phyloP scores from a whole-genome alignment of 2,888 invertebrate genomes.

The Cynaeus angustus region DNA sequence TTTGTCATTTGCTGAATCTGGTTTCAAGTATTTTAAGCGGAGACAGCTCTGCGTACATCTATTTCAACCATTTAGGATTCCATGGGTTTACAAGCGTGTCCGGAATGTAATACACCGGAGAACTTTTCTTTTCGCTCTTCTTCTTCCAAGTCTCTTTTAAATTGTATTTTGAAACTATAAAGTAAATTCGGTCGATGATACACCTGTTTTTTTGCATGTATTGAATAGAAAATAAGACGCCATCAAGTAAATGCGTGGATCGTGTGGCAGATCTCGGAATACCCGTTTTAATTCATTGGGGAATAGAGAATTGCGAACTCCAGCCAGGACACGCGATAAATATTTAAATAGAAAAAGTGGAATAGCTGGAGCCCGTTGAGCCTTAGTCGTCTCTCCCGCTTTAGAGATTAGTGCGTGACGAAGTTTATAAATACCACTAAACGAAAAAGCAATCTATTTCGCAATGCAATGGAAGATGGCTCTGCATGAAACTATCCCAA shows the following conservation, averaged over 20 bases:
- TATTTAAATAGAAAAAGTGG: conserved; percentile 60
- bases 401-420: conserved; percentile 60
- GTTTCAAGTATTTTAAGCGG: no score
- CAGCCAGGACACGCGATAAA: conserved; percentile 60
- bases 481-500: conserved; percentile 29
- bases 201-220: conserved; percentile 30
- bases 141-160: conserved; percentile 3
- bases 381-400: conserved; percentile 43
- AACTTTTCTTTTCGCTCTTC: conserved; percentile 18
- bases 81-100: conserved; percentile 37
- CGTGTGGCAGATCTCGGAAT: conserved; percentile 58
- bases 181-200: conserved; percentile 28
- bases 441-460: conserved; percentile 58
- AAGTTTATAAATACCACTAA: conserved; percentile 60
- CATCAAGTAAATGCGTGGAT: conserved; percentile 53
- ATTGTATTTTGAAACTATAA: conserved; percentile 33
- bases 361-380: conserved; percentile 35
- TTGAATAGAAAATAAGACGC: conserved; percentile 22
- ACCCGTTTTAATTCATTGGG: conserved; percentile 57
- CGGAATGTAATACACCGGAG: conserved; percentile 41
- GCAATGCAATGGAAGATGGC: conserved; percentile 29
- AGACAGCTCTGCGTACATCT: conserved; percentile 17
- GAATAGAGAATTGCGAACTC: conserved; percentile 55
- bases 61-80: conserved; percentile 28
- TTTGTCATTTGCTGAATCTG: no score